A percentile compares a stretch with the other conserved stretches of the same genome.
Evolutionary conservation across 2,888 invertebrate species (phyloP).

Genomic region (Rhagium mordax): DNA sequence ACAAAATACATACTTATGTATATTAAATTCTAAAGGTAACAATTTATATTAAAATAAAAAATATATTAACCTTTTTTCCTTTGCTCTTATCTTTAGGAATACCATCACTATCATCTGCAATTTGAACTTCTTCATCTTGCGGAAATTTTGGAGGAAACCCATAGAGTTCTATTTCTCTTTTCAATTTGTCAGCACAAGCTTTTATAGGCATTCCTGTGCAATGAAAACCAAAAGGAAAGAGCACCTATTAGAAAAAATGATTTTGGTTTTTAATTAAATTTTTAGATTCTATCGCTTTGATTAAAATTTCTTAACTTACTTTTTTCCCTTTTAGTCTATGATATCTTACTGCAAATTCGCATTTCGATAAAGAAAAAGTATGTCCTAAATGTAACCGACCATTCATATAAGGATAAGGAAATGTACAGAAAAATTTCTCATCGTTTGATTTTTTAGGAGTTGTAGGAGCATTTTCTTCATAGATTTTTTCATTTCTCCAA

Average conservation of each 20-base stretch:
- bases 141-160: constrained; percentile 96
- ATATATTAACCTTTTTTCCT: constrained; percentile 82
- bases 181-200: constrained; percentile 98
- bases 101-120: constrained; percentile 73
- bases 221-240: constrained; percentile 99
- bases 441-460: constrained; percentile 73
- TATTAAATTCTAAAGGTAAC: not conserved
- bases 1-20: not conserved
- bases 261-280: no score
- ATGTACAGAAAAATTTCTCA: constrained; percentile 94
- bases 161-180: constrained; percentile 91
- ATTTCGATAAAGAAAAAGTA: constrained; percentile 96
- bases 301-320: constrained; percentile 36
- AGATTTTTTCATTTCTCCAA: constrained; percentile 87
- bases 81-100: constrained; percentile 88
- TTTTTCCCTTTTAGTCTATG: constrained; percentile 92
- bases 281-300: no score
- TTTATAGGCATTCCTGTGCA: constrained; percentile 99
- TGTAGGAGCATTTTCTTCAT: constrained; percentile 87
- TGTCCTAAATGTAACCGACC: constrained; percentile 98
- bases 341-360: constrained; percentile 96
- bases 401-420: constrained; percentile 99
- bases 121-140: constrained; percentile 71
- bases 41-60: not conserved
- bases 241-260: constrained; percentile 70